phyloP scores from a whole-genome alignment of 2,797 vertebrate genomes.

The Lerista edwardsae region DNA sequence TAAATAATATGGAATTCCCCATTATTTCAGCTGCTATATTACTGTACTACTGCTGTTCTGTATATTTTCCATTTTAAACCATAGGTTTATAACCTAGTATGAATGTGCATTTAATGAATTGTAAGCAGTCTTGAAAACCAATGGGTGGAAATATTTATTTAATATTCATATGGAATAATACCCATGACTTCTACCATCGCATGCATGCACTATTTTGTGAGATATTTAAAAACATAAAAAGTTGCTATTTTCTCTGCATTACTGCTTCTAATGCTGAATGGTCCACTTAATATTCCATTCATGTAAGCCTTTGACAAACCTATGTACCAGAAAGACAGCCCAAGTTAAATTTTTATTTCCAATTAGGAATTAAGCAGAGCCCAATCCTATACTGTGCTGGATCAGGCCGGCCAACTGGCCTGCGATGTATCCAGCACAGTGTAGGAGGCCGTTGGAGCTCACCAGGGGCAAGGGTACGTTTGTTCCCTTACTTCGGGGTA shows the following conservation, averaged over 20 bases:
- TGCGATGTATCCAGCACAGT: no score
- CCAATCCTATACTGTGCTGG: no score
- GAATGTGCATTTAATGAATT: no score
- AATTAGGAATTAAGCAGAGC: background rate
- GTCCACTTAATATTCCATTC: background rate
- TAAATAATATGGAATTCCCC: no score
- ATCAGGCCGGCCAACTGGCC: no score
- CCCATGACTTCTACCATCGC: background rate
- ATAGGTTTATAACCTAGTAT: background rate
- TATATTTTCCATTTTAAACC: background rate
- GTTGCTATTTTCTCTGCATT: background rate
- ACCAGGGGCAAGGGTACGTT: no score
- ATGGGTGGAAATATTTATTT: no score
- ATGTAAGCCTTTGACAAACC: background rate
- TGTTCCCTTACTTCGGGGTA: no score
- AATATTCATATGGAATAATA: background rate
- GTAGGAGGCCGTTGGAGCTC: no score
- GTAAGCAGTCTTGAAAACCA: background rate
- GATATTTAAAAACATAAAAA: background rate
- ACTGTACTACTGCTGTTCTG: no score
- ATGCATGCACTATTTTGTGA: background rate
- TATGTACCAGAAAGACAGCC: background rate
- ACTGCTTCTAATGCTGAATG: background rate
- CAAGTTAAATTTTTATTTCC: no score
- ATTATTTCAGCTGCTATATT: no score